Base-by-base conservation (phyloP, 2,797 vertebrate genomes). In the Amazona ochrocephala region DNA sequence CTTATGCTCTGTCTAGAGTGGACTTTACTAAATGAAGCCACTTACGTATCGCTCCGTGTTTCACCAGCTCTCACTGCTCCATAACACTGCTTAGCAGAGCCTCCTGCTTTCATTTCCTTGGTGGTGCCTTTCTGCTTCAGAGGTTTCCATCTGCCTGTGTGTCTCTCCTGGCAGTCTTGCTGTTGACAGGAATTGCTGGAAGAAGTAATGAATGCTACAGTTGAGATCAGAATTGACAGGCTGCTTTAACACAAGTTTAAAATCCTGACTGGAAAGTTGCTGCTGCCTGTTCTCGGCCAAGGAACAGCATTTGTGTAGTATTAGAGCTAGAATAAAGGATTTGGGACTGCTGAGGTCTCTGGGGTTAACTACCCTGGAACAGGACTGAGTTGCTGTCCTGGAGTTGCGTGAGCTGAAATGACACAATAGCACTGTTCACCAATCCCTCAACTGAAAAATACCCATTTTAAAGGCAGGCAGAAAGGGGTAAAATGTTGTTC, bases 81-180 rank as follows among this genome's bases (percentile, higher is more conserved):
- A 87, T 93, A 94, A 56, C 18, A 27, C 27, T 60, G 83, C 93
- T 85, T 86, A 50, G 83, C 93, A 87, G 83, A 62, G 58, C 91
- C 76, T 74, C 64, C 84, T 58, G 83, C 78, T 96, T 94, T 83
- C 77, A 82, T 89, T 90, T 88, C 84, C 66, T 85, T 39, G 92
- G 37, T 54, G 89, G 61, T 83, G 81, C 95, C 92, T 94, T 74
- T 96, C 60, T 90, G 87, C 95, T 84, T 92, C 94, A 89, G 86
- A 95, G 94, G 91, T 85, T 92, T 89, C 94, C 71, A 2, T 65
- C 66, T 96, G 84, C 94, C 90, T 93, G 71, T 89, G 93, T 91
- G 39, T 86, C 60, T 67, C 50, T 92, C 54, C 76, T 86, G 80
- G 88, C 92, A 90, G 3, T 66, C 72, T 54, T 62, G 87, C 61